Percentiles rank a stretch among this genome's conserved stretches.
Conservation (phyloP, 2,888 invertebrate genomes). For the Furcula furcula region DNA sequence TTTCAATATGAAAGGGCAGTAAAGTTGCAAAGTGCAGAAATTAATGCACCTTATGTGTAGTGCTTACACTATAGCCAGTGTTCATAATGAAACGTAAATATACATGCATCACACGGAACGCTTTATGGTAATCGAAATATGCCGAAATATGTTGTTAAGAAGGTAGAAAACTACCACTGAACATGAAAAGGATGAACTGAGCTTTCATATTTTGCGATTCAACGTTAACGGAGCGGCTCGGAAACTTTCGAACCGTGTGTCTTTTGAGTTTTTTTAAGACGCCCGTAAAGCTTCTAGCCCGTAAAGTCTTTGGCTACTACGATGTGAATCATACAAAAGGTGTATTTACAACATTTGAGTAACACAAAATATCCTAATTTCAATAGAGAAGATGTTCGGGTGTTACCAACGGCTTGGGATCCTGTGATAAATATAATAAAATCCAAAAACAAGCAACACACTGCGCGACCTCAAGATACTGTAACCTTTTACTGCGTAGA, state of each 20-base stretch:
- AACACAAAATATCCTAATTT: slow-evolving; percentile 41
- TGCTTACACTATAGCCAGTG: slow-evolving; percentile 42
- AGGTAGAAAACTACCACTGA: slow-evolving; percentile 74
- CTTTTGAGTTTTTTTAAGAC: slow-evolving; percentile 64
- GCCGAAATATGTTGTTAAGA: slow-evolving; percentile 81
- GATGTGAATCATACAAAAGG: slow-evolving; percentile 54
- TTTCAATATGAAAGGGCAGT: slow-evolving; percentile 21
- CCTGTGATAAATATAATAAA: too few relatives aligned
- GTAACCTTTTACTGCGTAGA: too few relatives aligned
- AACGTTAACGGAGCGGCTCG: slow-evolving; percentile 63
- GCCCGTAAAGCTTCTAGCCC: slow-evolving; percentile 65
- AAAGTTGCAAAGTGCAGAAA: slow-evolving; percentile 47
- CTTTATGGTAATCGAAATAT: slow-evolving; percentile 82
- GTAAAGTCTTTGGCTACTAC: slow-evolving; percentile 60
- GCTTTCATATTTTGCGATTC: slow-evolving; percentile 73
- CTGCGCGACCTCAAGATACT: too few relatives aligned
- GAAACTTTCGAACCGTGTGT: slow-evolving; percentile 67
- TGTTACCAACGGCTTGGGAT: too few relatives aligned
- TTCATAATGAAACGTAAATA: slow-evolving; percentile 66
- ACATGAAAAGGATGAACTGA: slow-evolving; percentile 79
- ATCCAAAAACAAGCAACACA: too few relatives aligned
- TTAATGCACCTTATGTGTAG: slow-evolving; percentile 65
- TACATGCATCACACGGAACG: slow-evolving; percentile 77
- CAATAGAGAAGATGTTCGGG: too few relatives aligned
- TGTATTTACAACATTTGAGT: slow-evolving; percentile 56